Base-by-base conservation (phyloP, 2,888 invertebrate species). In the Apoda limacodes region DNA sequence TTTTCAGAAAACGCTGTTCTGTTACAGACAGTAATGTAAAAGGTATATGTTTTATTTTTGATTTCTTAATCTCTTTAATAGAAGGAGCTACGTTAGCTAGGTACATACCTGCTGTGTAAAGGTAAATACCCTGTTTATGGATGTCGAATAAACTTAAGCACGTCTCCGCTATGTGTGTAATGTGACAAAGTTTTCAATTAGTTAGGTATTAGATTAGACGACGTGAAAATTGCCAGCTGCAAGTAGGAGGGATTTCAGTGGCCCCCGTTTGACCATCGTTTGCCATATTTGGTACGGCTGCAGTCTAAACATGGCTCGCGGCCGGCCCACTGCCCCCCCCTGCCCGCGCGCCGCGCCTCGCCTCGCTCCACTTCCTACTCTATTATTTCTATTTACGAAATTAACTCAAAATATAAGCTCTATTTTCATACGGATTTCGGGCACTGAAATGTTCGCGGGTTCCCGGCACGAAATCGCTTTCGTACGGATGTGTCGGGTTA, bases 301-400 rank as follows among this genome's bases (percentile, higher is more conserved):
- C 85, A 82, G 85, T 87, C 89, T 89, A 89, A 89, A 89, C 89
- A 89, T 87, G 89, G 89, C 84, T 83, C 83, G 85, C 85, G 87
- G 85, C 81, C 84, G 71, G 83, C 83, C 84, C 87, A 83, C 85
- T 84, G 84, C 83, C 71, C 75, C 62, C 61, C 66, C 64, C 66
- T 47, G 45, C 46, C 43, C 60, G 65, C 60, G 55, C n/a, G n/a
- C n/a, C 51, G 40, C 57, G 71, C 63, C 67, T 71, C 56, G 64
- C 64, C 38, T 28, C 65, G 72, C 63, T 63, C 65, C 55, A 71
- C 74, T 72, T 75, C 75, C 80, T 66, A 72, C 63, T 74, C 74
- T 76, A 80, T 80, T 80, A 78, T 75, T 80, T 80, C 80, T 80
- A 80, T 78, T 78, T 76, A 78, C 71, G 75, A 78, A 75, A 75